phyloP scores from a whole-genome alignment of 2,113 vertebrate species.

The Charina bottae region DNA sequence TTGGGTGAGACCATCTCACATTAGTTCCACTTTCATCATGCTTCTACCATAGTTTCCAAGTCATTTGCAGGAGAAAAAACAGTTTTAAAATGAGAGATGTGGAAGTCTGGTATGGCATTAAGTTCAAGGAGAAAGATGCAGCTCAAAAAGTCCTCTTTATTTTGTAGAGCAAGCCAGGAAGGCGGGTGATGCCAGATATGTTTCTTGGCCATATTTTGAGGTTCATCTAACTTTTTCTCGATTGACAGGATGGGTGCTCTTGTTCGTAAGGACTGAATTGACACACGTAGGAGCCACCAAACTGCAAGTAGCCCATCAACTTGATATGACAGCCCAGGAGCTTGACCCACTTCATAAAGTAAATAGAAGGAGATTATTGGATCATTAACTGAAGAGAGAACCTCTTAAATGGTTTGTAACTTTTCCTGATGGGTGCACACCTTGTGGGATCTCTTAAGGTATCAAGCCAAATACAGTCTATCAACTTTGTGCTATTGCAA shows the following conservation, averaged over 20 bases:
- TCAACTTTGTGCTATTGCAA: not conserved
- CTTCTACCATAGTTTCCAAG: constrained; percentile 21
- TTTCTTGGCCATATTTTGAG: not conserved
- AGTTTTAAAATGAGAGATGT: constrained; percentile 15
- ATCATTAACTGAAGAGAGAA: not conserved
- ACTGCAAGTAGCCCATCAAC: not conserved
- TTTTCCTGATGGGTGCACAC: not conserved
- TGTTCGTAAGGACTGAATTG: not conserved
- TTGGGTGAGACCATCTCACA: constrained; percentile 38
- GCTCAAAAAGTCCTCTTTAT: not conserved
- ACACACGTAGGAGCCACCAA: not conserved
- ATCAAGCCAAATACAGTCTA: not conserved
- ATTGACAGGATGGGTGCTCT: not conserved
- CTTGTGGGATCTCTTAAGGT: not conserved
- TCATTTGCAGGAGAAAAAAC: constrained; percentile 51
- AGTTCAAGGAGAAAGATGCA: not conserved
- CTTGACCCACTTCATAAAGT: not conserved
- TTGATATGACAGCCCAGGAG: not conserved
- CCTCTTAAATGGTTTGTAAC: not conserved
- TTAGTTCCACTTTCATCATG: constrained; percentile 41
- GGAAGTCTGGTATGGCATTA: not conserved
- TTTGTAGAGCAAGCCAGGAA: not conserved
- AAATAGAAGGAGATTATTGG: not conserved
- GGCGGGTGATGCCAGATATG: not conserved
- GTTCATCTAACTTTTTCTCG: not conserved